These are phyloP conservation scores for Mastomys coucha DNA, from an alignment of 2,113 vertebrate species.

Conservation along the genomic window DNA sequence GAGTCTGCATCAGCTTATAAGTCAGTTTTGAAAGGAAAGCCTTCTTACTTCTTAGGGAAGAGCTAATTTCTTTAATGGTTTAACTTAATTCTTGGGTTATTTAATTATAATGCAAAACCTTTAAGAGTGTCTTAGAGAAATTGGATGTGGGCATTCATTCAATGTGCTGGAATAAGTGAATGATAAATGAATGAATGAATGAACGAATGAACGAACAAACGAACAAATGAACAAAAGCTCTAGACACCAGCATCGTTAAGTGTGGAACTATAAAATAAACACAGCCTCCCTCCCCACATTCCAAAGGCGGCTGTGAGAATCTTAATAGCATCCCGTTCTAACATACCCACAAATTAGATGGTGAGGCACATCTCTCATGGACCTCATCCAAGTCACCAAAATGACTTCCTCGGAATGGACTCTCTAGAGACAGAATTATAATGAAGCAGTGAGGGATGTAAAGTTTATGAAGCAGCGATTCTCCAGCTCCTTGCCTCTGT, in stretches of 20 bases:
- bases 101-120: constrained; percentile 62
- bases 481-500: neutral
- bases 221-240: constrained; percentile 51
- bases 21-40: neutral
- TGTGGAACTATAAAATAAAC: constrained; percentile 79
- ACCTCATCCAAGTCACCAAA: constrained; percentile 76
- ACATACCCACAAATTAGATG: constrained; percentile 73
- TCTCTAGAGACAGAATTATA: constrained; percentile 75
- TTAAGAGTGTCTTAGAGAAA: constrained; percentile 8
- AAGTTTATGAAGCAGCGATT: constrained; percentile 73
- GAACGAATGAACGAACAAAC: constrained; percentile 49
- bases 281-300: constrained; percentile 72
- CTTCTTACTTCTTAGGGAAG: neutral
- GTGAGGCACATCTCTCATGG: constrained; percentile 69
- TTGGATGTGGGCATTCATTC: constrained; percentile 35
- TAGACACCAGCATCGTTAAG: constrained; percentile 66
- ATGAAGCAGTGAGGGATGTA: constrained; percentile 57
- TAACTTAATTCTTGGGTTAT: constrained; percentile 49
- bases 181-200: constrained; percentile 66
- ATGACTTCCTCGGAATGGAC: constrained; percentile 68
- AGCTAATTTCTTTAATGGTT: constrained; percentile 52
- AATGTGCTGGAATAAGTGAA: constrained; percentile 63
- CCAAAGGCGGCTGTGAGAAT: constrained; percentile 66
- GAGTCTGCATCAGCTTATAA: neutral
- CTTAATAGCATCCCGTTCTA: constrained; percentile 74